A percentile compares a stretch with the other conserved stretches of the same genome.
Evolutionary conservation across 1,140 invertebrate species (phyloP).

Genomic region (Dysdera silvatica): DNA sequence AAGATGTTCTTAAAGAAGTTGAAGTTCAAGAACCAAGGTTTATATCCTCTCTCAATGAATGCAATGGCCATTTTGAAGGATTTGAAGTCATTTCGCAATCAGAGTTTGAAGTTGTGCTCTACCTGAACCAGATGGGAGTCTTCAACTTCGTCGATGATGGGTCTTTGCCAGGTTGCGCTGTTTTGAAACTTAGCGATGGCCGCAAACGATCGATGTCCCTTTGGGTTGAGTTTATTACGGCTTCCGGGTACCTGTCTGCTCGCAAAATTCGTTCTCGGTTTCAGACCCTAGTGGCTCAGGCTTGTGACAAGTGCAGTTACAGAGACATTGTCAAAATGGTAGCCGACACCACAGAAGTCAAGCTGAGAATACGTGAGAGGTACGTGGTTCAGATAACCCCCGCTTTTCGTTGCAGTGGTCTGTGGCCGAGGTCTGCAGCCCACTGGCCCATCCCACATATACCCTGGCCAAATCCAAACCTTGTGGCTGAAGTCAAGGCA

Average conservation of each 20-base stretch:
- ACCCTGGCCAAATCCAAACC: constrained; percentile 86
- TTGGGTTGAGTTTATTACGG: constrained; percentile 95
- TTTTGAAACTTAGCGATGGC: constrained; percentile 73
- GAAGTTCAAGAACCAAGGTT: constrained; percentile 94
- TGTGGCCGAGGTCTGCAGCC: constrained; percentile 89
- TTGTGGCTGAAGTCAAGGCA: constrained; percentile 91
- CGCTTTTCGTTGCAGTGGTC: constrained; percentile 81
- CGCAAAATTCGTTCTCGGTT: constrained; percentile 86
- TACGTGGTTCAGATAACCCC: constrained; percentile 83
- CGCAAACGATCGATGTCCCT: constrained; percentile 90
- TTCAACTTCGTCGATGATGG: constrained; percentile 95
- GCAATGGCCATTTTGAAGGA: constrained; percentile 79
- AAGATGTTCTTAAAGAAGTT: constrained; percentile 91
- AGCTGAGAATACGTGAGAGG: constrained; percentile 72
- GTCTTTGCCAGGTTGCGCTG: constrained; percentile 82
- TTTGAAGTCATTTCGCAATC: constrained; percentile 74
- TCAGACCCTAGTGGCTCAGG: constrained; percentile 84
- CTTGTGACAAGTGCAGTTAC: constrained; percentile 84
- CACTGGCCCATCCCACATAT: constrained; percentile 90
- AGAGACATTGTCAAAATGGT: constrained; percentile 86
- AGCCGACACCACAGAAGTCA: constrained; percentile 80
- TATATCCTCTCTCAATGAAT: constrained; percentile 82
- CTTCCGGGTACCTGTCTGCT: constrained; percentile 84
- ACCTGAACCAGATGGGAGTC: constrained; percentile 92
- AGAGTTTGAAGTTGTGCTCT: constrained; percentile 90